Percentiles rank a stretch among this genome's conserved stretches.
phyloP scores from a whole-genome alignment of 1,140 invertebrate species.

The Psilanteris sp. region DNA sequence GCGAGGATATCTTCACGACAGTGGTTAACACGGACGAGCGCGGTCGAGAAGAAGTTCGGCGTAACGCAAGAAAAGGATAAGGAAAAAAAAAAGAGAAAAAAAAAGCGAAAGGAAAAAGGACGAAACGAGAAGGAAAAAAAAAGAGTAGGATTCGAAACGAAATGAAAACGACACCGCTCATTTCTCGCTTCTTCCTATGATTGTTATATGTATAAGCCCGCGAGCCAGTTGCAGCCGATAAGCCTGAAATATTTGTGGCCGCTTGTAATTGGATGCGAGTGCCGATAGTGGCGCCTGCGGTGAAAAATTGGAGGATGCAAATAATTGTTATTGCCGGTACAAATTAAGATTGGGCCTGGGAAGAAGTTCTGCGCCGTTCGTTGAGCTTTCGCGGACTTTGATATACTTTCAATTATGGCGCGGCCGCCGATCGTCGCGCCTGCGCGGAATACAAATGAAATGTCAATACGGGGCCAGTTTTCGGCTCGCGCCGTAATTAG shows the following conservation, averaged over 20 bases:
- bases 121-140: no score
- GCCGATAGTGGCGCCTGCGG: conserved; percentile 48
- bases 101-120: conserved; percentile 5
- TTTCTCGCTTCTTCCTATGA: conserved; percentile 43
- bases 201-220: conserved; percentile 29
- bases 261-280: conserved; percentile 50
- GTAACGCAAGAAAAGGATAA: no score
- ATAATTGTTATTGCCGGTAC: conserved; percentile 51
- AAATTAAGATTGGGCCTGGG: conserved; percentile 35
- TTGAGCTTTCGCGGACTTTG: conserved; percentile 1
- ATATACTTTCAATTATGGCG: conserved; percentile 1
- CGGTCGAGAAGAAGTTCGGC: no score
- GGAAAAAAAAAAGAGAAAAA: neutral
- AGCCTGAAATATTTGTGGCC: conserved; percentile 39
- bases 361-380: neutral
- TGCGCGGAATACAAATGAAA: no score
- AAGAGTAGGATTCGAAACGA: no score
- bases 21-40: conserved; percentile 42
- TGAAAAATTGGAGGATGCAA: conserved; percentile 49
- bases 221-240: conserved; percentile 38
- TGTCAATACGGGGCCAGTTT: no score
- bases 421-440: no score
- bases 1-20: conserved; percentile 43
- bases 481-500: no score
- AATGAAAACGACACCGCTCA: conserved; percentile 30